Evolutionary conservation across 2,797 vertebrate genomes (phyloP), one percentile per base, ranked within the genome.

Genomic region (Pygocentrus nattereri): DNA sequence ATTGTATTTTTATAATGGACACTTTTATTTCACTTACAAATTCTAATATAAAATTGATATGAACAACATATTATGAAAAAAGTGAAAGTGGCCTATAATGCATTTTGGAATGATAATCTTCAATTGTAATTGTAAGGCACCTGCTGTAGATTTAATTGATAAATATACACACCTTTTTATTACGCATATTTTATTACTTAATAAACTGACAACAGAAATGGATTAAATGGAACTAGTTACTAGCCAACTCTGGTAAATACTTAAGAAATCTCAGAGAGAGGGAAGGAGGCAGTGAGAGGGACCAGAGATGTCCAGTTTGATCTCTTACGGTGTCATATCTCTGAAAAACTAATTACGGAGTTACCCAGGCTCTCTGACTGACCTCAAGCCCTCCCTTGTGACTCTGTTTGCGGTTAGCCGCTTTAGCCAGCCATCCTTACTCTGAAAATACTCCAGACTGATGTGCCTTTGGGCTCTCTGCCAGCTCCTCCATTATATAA

Each of bases 391-490:
- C 11, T 74, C 52, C 54, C 71, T 41, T 58, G 52, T 58, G 71
- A 58, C 52, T 58, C 52, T 34, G 30, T 19, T 21, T 72, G 70
- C 30, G 71, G 52, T 74, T 38, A 58, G 71, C 10, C 30, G 3
- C n/a, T 13, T 72, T 25, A 58, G 31, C 10, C n/a, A 38, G 71
- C 31, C n/a, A 34, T 41, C 30, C 71, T 74, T 18, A 74, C 54
- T 16, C 71, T 58, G 52, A 58, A 74, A 74, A 58, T 74, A 58
- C 50, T 56, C 30, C 21, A 74, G 71, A 58, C 52, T 41, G 52
- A 74, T 74, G 71, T 54, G 15, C 2, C 31, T 74, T 74, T 11
- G 25, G 71, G 71, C 31, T 5, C 3, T 11, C 71, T 58, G 52
- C 71, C 72, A 59, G 5, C 2, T 74, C 18, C 52, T 41, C 72